Evolutionary conservation across 2,888 invertebrate genomes (phyloP), one percentile per base, ranked within the genome.

Genomic region (Spisula solida): DNA sequence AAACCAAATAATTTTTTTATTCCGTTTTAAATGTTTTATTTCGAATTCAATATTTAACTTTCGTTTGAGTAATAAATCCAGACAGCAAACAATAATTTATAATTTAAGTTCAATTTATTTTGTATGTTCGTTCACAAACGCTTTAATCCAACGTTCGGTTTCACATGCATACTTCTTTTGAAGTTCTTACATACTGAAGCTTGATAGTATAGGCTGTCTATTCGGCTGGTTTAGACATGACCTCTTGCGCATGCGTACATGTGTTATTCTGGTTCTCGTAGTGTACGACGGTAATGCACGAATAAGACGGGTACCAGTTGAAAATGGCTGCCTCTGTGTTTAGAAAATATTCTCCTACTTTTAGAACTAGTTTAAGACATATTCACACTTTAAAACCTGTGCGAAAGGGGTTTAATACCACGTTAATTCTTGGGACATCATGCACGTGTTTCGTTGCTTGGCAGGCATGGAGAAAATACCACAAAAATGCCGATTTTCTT

Each of bases 241-340:
- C 90, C 86, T 84, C n/a, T 82, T 81, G 89, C 90, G 90, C 91
- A 93, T 86, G 92, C 91, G 91, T 80, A 84, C 29, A 81, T 34
- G 25, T 81, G 47, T 29, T 41, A 78, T 41, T 87, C 81, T 87
- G 87, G 87, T 83, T 79, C 82, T 79, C 83, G 51, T 14, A 60
- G 31, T 82, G 8, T 16, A 80, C 12, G 20, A 78, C 18, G 56
- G 0, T 55, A n/a, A 18, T 29, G 10, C 20, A 87, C 34, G 47
- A 81, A 0, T 25, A 18, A 78, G 41, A 31, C 82, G 55, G 82
- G 56, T 47, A 78, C 34, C 41, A 31, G 41, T 75, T 31, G 31
- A 80, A 92, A 85, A 92, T 93, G 93, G 93, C 93, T 66, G 89
- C 93, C 82, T 87, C 89, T 82, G 82, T 90, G 88, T 82, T 86